A percentile compares a stretch with the other conserved stretches of the same genome.
Evolutionary conservation across 64 coral and sea anemone genomes (phyloP).

Genomic region (Montipora capricornis): DNA sequence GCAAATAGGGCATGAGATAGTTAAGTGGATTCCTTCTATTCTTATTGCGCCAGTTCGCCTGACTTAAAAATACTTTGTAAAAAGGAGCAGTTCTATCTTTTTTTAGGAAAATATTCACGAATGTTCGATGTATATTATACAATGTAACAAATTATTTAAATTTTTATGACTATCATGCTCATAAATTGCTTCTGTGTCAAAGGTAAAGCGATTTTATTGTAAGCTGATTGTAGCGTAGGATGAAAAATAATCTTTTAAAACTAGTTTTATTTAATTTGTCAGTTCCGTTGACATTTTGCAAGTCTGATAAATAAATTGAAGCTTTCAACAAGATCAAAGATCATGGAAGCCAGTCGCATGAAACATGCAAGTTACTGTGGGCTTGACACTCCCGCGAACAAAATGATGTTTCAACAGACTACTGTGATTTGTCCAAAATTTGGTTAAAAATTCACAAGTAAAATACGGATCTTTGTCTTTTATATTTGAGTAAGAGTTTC

Average conservation of each 20-base stretch:
- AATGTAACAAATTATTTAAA: neutral
- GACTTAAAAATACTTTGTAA: neutral
- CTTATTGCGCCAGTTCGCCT: no score
- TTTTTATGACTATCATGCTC: neutral
- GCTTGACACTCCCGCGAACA: no score
- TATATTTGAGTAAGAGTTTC: no score
- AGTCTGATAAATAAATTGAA: constrained; percentile 8
- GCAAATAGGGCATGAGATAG: no score
- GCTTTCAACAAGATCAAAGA: constrained; percentile 41
- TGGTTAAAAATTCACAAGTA: no score
- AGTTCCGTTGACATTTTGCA: neutral
- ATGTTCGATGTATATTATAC: neutral
- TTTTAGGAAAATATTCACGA: neutral
- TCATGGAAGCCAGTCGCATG: neutral
- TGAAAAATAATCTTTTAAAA: no score
- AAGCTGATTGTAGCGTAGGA: no score
- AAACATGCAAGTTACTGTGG: neutral
- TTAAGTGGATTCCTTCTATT: no score
- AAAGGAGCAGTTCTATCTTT: neutral
- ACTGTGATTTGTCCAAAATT: no score
- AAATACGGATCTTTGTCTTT: no score
- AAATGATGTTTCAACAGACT: no score
- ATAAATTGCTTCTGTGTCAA: neutral
- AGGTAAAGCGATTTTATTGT: no score
- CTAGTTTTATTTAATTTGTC: neutral